Base-by-base conservation (phyloP, 1,140 invertebrate species). In the Nymphalis io region DNA sequence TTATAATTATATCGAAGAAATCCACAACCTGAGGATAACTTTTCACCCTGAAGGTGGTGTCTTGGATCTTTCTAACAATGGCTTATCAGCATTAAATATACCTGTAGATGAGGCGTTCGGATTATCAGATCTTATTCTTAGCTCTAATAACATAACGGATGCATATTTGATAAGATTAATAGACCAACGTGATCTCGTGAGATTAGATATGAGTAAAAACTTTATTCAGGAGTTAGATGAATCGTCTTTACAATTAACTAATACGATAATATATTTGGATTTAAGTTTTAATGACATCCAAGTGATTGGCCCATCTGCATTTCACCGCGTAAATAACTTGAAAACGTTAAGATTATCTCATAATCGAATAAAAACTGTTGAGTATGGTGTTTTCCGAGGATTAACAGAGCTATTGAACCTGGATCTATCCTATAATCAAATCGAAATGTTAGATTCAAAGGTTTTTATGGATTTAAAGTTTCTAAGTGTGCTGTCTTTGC, bases 1-100 rank as follows among this genome's bases (percentile, higher is more conserved):
- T 33, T 66, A 79, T 38, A 91, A 89, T 68, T 62, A 82, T 21
- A 82, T 91, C 11, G 66, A 68, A 10, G 68, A 77, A 58, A 20
- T 89, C 15, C 68, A 80, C 44, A 77, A 73, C 63, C 71, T 89
- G 20, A 71, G 75, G 12, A 83, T 89, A 53, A 82, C 78, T 20
- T 89, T 89, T 48, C 83, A 90, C 68, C 57, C 75, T 3, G 76
- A 81, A 38, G 84, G 85, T 55, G 88, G 85, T 10, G 67, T 85
- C 20, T 70, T 90, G 21, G 87, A 89, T 68, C 68, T 89, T 20
- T 89, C 88, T 27, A 84, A 88, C 38, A 89, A 89, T 51, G 78
- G 67, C n/a, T 48, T 91, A 46, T 80, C 72, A 27, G 60, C 69
- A 39, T 60, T 91, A 0, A 78, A 63, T 33, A 78, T 89, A 59